Evolutionary conservation across 1,140 invertebrate genomes (phyloP).

Genomic region (Drosophila equinoxialis): DNA sequence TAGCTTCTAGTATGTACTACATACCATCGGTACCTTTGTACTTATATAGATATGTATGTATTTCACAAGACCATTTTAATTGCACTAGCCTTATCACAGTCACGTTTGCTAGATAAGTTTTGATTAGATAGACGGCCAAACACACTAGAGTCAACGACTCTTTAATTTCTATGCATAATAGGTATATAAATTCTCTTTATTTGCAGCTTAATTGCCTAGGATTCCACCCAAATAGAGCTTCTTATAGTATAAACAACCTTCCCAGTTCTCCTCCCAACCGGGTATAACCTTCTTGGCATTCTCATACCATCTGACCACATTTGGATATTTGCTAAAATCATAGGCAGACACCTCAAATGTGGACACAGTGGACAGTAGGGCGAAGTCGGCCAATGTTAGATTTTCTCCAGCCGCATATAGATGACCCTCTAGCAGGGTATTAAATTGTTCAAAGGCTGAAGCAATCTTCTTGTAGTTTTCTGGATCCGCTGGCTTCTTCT

Average conservation of each 20-base stretch:
- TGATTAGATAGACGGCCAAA: not conserved
- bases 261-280: conserved; percentile 77
- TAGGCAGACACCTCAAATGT: conserved; percentile 86
- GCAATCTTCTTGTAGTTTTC: conserved; percentile 86
- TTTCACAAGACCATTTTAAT: conserved; percentile 31
- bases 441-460: conserved; percentile 85
- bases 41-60: not conserved
- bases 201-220: conserved; percentile 30
- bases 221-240: conserved; percentile 42
- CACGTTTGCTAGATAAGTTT: conserved; percentile 3
- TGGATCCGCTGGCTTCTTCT: conserved; percentile 84
- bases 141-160: conserved; percentile 35
- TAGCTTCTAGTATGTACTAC: conserved; percentile 4
- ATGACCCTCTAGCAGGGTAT: conserved; percentile 86
- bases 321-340: conserved; percentile 86
- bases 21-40: not conserved
- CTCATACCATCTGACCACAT: conserved; percentile 88
- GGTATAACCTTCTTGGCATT: conserved; percentile 87
- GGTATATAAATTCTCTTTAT: conserved; percentile 29
- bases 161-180: conserved; percentile 7
- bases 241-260: conserved; percentile 83
- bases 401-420: conserved; percentile 87
- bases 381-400: conserved; percentile 89
- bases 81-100: conserved; percentile 16
- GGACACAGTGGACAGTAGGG: conserved; percentile 85